These are phyloP conservation scores for Drosophila paranaensis DNA, from an alignment of 2,888 invertebrate species.

Conservation along the genomic window DNA sequence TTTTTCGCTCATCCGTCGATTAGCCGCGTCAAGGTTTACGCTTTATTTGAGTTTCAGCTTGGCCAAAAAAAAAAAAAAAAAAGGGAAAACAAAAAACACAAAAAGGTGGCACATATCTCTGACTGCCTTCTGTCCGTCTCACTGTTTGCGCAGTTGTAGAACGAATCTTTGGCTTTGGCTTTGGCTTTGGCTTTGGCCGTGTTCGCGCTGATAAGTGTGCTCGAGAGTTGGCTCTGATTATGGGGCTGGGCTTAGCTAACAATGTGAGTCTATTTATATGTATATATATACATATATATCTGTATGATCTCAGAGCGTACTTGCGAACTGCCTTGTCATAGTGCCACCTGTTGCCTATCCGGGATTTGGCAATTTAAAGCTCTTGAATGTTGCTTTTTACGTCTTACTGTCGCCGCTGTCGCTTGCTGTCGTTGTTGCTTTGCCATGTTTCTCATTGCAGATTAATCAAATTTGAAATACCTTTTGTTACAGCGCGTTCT, in stretches of 20 bases:
- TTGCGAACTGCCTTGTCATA: slow-evolving; percentile 50
- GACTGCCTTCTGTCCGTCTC: background rate
- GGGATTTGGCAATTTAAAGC: slow-evolving; percentile 33
- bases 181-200: slow-evolving; percentile 4
- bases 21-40: slow-evolving; percentile 49
- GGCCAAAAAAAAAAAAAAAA: slow-evolving; percentile 13
- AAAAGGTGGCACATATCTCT: background rate
- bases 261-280: background rate
- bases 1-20: slow-evolving; percentile 46
- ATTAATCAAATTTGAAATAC: slow-evolving; percentile 29
- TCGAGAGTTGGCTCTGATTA: slow-evolving; percentile 41
- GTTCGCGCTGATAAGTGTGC: slow-evolving; percentile 31
- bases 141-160: slow-evolving; percentile 33
- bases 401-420: slow-evolving; percentile 14
- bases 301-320: slow-evolving; percentile 37
- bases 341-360: slow-evolving; percentile 47
- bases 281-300: background rate
- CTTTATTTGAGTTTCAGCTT: slow-evolving; percentile 48
- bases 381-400: slow-evolving; percentile 27
- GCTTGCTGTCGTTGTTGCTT: no score
- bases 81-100: no score
- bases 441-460: slow-evolving; percentile 9
- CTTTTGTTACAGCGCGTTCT: slow-evolving; percentile 36
- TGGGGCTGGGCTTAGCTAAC: slow-evolving; percentile 20
- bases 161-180: slow-evolving; percentile 14